These are phyloP conservation scores for Falco biarmicus DNA, from an alignment of 2,797 vertebrate species.

Conservation along the genomic window DNA sequence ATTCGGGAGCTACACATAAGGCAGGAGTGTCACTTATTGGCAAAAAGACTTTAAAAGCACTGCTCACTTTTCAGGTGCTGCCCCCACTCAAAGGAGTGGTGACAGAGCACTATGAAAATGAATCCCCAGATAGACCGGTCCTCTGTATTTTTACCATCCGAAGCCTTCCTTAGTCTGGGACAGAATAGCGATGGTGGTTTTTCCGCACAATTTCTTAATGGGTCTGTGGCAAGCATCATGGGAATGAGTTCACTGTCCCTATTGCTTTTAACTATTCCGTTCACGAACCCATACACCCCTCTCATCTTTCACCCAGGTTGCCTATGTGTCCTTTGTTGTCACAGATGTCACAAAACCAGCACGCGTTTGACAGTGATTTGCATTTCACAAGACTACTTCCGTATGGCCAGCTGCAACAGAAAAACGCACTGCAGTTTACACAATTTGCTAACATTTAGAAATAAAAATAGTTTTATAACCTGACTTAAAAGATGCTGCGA, in stretches of 20 bases:
- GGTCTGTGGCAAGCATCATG: neutral
- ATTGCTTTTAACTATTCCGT: neutral
- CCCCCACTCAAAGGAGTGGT: neutral
- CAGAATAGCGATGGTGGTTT: neutral
- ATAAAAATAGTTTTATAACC: neutral
- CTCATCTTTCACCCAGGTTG: neutral
- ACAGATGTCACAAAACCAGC: neutral
- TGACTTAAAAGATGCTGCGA: neutral
- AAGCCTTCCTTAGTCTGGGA: neutral
- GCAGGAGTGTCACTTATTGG: neutral
- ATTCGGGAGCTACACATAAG: neutral
- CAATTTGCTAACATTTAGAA: neutral
- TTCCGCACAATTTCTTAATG: neutral
- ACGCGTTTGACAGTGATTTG: accelerated
- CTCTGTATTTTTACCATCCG: neutral
- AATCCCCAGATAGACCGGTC: neutral
- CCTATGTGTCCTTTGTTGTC: neutral
- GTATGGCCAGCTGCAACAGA: neutral
- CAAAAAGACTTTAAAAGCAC: neutral
- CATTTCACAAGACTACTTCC: neutral
- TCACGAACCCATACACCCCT: neutral
- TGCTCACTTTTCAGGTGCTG: neutral
- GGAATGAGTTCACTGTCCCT: neutral
- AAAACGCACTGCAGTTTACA: neutral
- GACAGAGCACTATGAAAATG: neutral